Percentiles rank a stretch among this genome's conserved stretches.
Conservation (phyloP, 2,888 invertebrate species). For the Oligia strigilis region DNA sequence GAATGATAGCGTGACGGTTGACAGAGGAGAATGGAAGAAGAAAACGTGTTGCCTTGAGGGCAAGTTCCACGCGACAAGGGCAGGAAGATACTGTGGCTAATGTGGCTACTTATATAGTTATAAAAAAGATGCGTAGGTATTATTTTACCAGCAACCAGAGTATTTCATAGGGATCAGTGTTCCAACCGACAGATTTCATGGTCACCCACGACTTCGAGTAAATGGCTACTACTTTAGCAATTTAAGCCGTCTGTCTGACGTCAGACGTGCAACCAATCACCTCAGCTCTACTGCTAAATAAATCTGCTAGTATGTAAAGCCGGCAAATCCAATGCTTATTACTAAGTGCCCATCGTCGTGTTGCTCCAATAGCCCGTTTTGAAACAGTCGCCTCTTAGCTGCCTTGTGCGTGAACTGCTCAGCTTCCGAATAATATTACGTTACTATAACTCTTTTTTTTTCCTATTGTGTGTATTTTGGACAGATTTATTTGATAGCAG, state of each 20-base stretch:
- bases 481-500: constrained; percentile 14
- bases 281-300: not conserved
- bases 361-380: not conserved
- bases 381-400: constrained; percentile 19
- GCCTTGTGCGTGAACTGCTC: constrained; percentile 37
- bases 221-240: not conserved
- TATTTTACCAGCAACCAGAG: not conserved
- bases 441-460: constrained; percentile 33
- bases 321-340: not conserved
- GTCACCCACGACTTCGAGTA: not conserved
- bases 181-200: not conserved
- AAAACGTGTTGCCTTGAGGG: too few relatives aligned
- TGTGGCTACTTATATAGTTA: too few relatives aligned
- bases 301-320: constrained; percentile 1
- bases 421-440: not conserved
- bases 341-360: not conserved
- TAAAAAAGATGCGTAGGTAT: not conserved
- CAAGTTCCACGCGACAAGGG: too few relatives aligned
- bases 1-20: too few relatives aligned
- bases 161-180: not conserved
- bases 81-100: too few relatives aligned
- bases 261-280: not conserved
- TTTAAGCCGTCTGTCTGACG: not conserved
- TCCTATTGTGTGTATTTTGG: constrained; percentile 1
- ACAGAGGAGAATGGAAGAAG: too few relatives aligned